A percentile compares a stretch with the other conserved stretches of the same genome.
phyloP scores from a whole-genome alignment of 30 jellyfish, hydroid and myxozoan species.

The Hydractinia echinata region DNA sequence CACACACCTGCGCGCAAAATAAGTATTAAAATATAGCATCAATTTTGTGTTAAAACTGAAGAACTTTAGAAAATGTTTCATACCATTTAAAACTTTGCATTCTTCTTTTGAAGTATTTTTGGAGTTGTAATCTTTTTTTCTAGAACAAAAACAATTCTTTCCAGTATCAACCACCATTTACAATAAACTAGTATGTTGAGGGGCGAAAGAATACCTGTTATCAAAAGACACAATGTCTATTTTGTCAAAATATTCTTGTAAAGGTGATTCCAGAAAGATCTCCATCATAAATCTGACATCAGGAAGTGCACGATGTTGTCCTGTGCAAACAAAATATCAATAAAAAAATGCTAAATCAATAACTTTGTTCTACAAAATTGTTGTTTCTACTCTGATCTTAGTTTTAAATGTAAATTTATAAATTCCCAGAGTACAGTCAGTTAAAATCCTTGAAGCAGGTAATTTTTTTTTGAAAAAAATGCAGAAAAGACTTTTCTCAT shows the following conservation, averaged over 20 bases:
- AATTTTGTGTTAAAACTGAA: neutral
- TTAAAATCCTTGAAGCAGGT: too few species aligned
- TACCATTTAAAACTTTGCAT: slow-evolving; percentile 6
- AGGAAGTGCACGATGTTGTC: slow-evolving; percentile 24
- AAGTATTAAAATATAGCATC: too few species aligned
- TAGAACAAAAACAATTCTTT: neutral
- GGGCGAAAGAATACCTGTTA: neutral
- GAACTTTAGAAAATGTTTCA: neutral
- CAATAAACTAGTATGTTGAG: neutral
- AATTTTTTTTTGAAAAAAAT: too few species aligned
- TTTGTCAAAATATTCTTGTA: neutral
- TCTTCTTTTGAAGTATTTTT: slow-evolving; percentile 14
- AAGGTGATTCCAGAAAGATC: slow-evolving; percentile 21
- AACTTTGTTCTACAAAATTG: too few species aligned
- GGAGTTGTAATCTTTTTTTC: neutral
- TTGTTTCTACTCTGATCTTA: too few species aligned
- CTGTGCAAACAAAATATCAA: neutral
- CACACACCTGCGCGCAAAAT: too few species aligned
- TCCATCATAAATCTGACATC: slow-evolving; percentile 20
- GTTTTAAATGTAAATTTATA: too few species aligned
- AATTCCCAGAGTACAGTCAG: too few species aligned
- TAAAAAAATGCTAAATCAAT: neutral
- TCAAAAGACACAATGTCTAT: slow-evolving; percentile 6
- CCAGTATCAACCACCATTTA: neutral
- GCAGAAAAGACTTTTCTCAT: too few species aligned